Evolutionary conservation across 2,888 invertebrate genomes (phyloP).

Genomic region (Drosophila rubida): DNA sequence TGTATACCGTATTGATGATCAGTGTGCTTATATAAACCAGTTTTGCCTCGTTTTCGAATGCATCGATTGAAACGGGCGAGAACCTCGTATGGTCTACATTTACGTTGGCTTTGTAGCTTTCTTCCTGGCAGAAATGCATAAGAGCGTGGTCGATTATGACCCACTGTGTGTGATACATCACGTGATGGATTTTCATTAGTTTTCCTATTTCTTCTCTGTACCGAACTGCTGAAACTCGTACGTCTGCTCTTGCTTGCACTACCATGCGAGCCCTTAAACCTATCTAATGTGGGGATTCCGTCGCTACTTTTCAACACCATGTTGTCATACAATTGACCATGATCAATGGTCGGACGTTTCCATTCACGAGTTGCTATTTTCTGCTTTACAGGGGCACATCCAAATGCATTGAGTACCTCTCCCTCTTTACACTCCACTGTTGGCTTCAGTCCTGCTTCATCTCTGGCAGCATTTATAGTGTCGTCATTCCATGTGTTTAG

Average conservation of each 20-base stretch:
- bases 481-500: slow-evolving; percentile 24
- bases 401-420: slow-evolving; percentile 20
- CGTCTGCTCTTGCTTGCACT: not conserved
- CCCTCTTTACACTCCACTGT: slow-evolving; percentile 2
- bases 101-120: not conserved
- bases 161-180: not conserved
- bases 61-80: slow-evolving; percentile 38
- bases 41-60: slow-evolving; percentile 42
- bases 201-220: not conserved
- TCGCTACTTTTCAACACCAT: slow-evolving; percentile 7
- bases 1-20: slow-evolving; percentile 40
- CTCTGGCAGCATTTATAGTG: slow-evolving; percentile 16
- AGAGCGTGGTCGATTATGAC: slow-evolving; percentile 27
- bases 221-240: not conserved
- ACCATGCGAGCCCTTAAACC: not conserved
- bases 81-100: slow-evolving; percentile 56
- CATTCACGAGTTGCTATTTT: too few species aligned
- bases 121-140: slow-evolving; percentile 51
- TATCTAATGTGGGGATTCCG: not conserved
- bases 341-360: slow-evolving; percentile 8
- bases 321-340: slow-evolving; percentile 16
- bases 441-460: not conserved
- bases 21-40: slow-evolving; percentile 37
- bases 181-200: not conserved
- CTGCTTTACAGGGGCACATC: slow-evolving; percentile 19